Conservation (phyloP, 1,140 invertebrate species). For the Oryctes rhinoceros region DNA sequence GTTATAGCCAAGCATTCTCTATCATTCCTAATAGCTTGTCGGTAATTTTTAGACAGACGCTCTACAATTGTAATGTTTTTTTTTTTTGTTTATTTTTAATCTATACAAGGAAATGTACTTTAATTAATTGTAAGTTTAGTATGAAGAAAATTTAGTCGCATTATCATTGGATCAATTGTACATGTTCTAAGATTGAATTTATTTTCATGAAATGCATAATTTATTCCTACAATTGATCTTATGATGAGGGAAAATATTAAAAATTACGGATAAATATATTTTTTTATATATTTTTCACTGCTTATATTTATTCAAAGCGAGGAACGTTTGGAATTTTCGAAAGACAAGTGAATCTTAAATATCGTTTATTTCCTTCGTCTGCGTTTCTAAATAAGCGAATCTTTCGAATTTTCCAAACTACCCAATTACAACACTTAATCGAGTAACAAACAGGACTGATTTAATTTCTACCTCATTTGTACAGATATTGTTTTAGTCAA, state of each 20-base stretch:
- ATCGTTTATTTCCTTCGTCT: no score
- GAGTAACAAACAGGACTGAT: conserved; percentile 56
- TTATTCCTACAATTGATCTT: no score
- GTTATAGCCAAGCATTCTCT: no score
- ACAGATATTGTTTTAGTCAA: conserved; percentile 51
- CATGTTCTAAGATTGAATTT: no score
- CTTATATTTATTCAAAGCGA: conserved; percentile 41
- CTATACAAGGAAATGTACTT: no score
- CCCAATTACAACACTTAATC: background rate
- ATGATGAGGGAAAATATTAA: conserved; percentile 4
- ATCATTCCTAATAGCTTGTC: no score
- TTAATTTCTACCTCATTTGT: conserved; percentile 60
- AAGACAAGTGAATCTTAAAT: no score
- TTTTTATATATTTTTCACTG: conserved; percentile 45
- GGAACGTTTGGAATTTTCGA: background rate
- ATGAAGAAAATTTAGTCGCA: conserved; percentile 1
- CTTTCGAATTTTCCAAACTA: background rate
- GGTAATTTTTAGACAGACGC: no score
- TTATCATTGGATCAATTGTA: background rate
- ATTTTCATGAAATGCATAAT: no score
- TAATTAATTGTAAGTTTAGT: no score
- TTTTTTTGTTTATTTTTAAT: no score
- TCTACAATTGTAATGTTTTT: no score
- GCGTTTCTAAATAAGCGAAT: background rate
- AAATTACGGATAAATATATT: conserved; percentile 42